These are phyloP conservation scores for Apamea monoglypha DNA, from an alignment of 2,888 invertebrate species.

Conservation along the genomic window DNA sequence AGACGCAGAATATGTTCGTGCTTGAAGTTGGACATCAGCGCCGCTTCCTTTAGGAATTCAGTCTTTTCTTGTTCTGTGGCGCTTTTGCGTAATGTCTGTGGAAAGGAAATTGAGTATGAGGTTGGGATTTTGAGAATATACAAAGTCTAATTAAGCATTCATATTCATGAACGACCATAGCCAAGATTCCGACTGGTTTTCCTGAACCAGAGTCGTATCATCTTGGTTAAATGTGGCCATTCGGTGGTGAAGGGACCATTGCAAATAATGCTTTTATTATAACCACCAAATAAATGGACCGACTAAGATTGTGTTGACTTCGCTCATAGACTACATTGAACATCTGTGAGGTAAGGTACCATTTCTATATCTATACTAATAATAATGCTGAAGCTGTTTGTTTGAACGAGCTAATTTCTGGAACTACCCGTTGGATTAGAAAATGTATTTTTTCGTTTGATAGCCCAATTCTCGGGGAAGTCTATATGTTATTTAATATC, in stretches of 20 bases:
- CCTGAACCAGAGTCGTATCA: background rate
- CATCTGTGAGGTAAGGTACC: background rate
- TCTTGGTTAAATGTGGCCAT: background rate
- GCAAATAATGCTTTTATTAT: background rate
- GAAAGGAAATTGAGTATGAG: background rate
- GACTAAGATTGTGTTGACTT: background rate
- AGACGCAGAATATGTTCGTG: conserved; percentile 98
- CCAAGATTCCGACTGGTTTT: background rate
- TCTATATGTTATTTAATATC: too few relatives aligned
- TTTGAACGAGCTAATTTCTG: too few relatives aligned
- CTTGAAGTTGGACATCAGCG: conserved; percentile 99
- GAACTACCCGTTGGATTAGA: too few relatives aligned
- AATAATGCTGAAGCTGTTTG: too few relatives aligned
- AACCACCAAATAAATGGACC: background rate
- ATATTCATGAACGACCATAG: background rate
- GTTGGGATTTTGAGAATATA: background rate
- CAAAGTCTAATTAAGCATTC: background rate
- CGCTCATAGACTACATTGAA: background rate
- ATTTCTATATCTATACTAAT: too few relatives aligned
- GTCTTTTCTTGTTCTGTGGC: conserved; percentile 97
- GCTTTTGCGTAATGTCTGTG: conserved; percentile 96
- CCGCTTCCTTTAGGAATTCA: conserved; percentile 99
- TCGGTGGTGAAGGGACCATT: too few relatives aligned
- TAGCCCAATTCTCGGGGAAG: too few relatives aligned
- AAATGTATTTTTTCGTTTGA: too few relatives aligned